These are phyloP conservation scores for Urosaurus nigricauda DNA, from an alignment of 2,797 vertebrate genomes.

Conservation along the genomic window DNA sequence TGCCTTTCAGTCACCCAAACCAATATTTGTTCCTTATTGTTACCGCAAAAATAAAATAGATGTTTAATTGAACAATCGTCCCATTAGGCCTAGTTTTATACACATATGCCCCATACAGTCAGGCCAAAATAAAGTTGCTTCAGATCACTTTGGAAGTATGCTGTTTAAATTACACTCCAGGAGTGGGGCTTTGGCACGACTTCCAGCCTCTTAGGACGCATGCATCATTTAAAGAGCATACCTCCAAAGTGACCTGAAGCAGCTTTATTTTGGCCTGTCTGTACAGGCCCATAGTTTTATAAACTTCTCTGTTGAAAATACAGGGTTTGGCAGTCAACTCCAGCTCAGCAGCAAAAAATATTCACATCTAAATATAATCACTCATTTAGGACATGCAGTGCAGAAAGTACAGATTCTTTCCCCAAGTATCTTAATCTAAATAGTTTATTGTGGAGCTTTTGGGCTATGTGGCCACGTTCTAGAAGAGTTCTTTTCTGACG, in stretches of 20 bases:
- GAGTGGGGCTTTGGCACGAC: too few relatives aligned
- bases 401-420: background rate
- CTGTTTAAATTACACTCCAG: too few relatives aligned
- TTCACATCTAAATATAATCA: background rate
- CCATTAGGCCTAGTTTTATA: background rate
- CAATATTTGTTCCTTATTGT: background rate
- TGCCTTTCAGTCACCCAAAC: background rate
- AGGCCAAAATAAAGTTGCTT: too few relatives aligned
- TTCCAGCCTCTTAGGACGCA: too few relatives aligned
- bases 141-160: too few relatives aligned
- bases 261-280: too few relatives aligned
- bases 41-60: background rate
- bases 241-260: too few relatives aligned
- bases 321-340: slow-evolving; percentile 1
- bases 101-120: too few relatives aligned
- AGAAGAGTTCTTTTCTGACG: too few relatives aligned
- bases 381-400: background rate
- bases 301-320: background rate
- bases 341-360: background rate
- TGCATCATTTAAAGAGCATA: too few relatives aligned
- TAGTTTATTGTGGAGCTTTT: too few relatives aligned
- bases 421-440: background rate
- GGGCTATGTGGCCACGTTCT: too few relatives aligned
- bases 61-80: background rate
- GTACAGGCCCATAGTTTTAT: background rate